phyloP scores from a whole-genome alignment of 2,888 invertebrate species.

The Salticus scenicus region DNA sequence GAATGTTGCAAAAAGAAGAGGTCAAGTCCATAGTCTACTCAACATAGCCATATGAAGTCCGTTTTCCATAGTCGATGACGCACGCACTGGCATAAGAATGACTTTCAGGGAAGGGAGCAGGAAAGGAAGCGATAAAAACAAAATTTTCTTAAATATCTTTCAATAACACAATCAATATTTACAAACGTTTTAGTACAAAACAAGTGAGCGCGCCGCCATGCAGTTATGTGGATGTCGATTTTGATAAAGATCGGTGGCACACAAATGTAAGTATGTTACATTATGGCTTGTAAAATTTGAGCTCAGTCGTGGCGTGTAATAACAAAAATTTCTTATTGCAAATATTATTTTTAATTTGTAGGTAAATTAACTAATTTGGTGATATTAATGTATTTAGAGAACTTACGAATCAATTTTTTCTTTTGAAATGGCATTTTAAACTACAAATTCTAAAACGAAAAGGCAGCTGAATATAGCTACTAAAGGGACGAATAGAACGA shows the following conservation, averaged over 20 bases:
- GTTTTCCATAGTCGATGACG: neutral
- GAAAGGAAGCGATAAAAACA: neutral
- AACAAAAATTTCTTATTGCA: neutral
- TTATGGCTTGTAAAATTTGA: neutral
- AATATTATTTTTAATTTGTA: too few relatives aligned
- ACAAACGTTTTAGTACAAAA: conserved; percentile 7
- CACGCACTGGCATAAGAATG: conserved; percentile 12
- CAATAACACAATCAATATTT: conserved; percentile 16
- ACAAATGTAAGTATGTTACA: neutral
- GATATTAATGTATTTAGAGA: neutral
- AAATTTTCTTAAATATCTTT: neutral
- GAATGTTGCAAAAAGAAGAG: neutral
- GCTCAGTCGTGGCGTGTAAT: neutral
- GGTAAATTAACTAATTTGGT: neutral
- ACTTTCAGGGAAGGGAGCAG: neutral
- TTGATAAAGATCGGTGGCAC: neutral
- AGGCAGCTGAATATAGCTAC: too few relatives aligned
- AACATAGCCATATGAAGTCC: neutral
- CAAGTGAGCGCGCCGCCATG: neutral
- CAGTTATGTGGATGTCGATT: neutral
- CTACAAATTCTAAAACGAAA: too few relatives aligned
- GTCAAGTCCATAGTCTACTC: neutral
- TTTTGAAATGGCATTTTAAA: too few relatives aligned
- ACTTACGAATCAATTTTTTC: too few relatives aligned
- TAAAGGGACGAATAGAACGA: too few relatives aligned